Evolutionary conservation across 2,888 invertebrate genomes (phyloP), one percentile per base, ranked within the genome.

Genomic region (Latheticus oryzae): DNA sequence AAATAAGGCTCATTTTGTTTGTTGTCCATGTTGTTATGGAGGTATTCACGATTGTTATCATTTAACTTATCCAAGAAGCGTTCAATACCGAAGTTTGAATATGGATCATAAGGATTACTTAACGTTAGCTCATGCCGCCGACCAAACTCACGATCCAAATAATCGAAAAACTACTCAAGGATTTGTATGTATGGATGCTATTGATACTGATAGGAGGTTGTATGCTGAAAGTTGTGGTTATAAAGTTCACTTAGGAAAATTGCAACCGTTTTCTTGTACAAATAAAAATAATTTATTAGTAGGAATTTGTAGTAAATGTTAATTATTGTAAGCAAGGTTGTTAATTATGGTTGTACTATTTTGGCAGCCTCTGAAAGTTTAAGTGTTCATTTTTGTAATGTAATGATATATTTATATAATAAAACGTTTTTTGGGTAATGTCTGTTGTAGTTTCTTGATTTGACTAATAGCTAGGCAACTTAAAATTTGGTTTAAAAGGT

Each of bases 1-100:
- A 35, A 85, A 83, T 7, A 82, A 83, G 52, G 95, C 96, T 0
- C 85, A 88, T 62, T 95, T 97, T 81, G 89, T 95, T 0, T 84
- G 93, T 45, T 95, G 94, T 71, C 97, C 97, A 0, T 97, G 97
- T 76, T 97, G 97, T 75, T 97, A 97, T 79, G 97, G 97, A 1
- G 88, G 89, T 1, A 83, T 97, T 7, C 89, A 90, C 76, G 84
- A 88, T 60, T 93, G 93, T 68, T 88, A 92, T 65, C 85, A 89
- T 64, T 80, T 96, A 35, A 80, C 81, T 0, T 97, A 95, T 78
- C 96, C 97, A 0, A 82, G 92, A 62, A 96, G 95, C 76, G 72
- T 75, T n/a, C 74, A 74, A 26, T 88, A 88, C 67, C 80, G 77
- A 13, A 53, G 64, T 12, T 52, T 57, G 8, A 61, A 67, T 32